phyloP scores from a whole-genome alignment of 2,888 invertebrate genomes.

The Galerucella calmariensis region DNA sequence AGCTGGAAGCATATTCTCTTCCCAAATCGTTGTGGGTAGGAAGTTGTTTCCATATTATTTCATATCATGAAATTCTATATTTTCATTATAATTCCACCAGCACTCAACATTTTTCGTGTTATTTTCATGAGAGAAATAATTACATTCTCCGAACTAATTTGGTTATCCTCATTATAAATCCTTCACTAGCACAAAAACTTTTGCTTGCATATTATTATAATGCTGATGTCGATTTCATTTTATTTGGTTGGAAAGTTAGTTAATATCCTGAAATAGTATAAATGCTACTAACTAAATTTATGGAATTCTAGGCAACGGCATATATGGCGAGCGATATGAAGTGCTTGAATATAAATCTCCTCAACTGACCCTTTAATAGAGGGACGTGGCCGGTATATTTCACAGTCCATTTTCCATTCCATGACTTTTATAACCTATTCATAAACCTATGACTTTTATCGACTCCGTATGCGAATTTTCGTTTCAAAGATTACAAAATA shows the following conservation, averaged over 20 bases:
- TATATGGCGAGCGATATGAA: conserved; percentile 32
- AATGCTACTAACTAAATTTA: conserved; percentile 27
- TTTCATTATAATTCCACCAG: not conserved
- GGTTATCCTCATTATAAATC: not conserved
- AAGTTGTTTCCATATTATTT: too few relatives aligned
- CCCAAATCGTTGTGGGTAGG: too few relatives aligned
- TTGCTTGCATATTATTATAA: not conserved
- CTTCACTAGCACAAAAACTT: conserved; percentile 1
- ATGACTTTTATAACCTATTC: conserved; percentile 36
- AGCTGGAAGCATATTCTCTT: too few relatives aligned
- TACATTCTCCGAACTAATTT: not conserved
- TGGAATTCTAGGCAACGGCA: conserved; percentile 32
- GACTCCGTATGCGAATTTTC: conserved; percentile 27
- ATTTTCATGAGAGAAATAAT: not conserved
- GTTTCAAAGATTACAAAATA: conserved; percentile 13
- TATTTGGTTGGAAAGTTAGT: conserved; percentile 32
- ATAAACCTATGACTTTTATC: conserved; percentile 35
- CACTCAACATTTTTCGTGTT: too few relatives aligned
- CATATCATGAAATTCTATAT: not conserved
- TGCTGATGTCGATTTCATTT: conserved; percentile 26
- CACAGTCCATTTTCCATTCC: conserved; percentile 35
- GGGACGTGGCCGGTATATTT: conserved; percentile 35
- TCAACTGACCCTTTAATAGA: conserved; percentile 37
- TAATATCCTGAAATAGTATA: conserved; percentile 25
- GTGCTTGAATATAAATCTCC: conserved; percentile 35